phyloP scores from a whole-genome alignment of 1,140 invertebrate genomes.

The Lordiphosa stackelbergi region DNA sequence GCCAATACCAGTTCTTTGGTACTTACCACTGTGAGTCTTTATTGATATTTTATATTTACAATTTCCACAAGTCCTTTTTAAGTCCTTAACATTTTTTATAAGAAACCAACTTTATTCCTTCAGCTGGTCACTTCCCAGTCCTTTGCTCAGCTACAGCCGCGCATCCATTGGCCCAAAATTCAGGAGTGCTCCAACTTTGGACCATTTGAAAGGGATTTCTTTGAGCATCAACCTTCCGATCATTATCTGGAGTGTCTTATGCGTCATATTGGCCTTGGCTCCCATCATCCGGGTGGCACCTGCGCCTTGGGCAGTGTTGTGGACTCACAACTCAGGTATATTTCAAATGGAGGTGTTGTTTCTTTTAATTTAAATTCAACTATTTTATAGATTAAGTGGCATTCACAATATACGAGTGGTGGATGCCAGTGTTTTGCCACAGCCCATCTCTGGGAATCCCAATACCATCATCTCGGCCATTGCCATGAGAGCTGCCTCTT shows the following conservation, averaged over 20 bases:
- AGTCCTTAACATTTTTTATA: no score
- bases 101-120: background rate
- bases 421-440: constrained; percentile 85
- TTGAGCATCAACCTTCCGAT: constrained; percentile 76
- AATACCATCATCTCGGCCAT: constrained; percentile 83
- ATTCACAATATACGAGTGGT: constrained; percentile 82
- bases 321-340: constrained; percentile 52
- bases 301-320: constrained; percentile 80
- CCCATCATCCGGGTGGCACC: constrained; percentile 84
- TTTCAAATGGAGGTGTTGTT: no score
- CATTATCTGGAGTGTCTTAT: constrained; percentile 83
- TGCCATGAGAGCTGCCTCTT: constrained; percentile 82
- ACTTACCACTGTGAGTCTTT: no score
- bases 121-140: constrained; percentile 78
- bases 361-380: constrained; percentile 1
- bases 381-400: constrained; percentile 80
- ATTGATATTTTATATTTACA: no score
- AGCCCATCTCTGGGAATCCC: constrained; percentile 83
- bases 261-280: constrained; percentile 81
- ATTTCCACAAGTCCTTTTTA: no score
- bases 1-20: no score
- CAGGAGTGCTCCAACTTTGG: constrained; percentile 79
- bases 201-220: constrained; percentile 61
- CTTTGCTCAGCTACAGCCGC: constrained; percentile 81
- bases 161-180: constrained; percentile 82